Percentiles rank a stretch among this genome's conserved stretches.
Evolutionary conservation across 2,797 vertebrate species (phyloP).

Genomic region (Ctenochaetus hawaiiensis): DNA sequence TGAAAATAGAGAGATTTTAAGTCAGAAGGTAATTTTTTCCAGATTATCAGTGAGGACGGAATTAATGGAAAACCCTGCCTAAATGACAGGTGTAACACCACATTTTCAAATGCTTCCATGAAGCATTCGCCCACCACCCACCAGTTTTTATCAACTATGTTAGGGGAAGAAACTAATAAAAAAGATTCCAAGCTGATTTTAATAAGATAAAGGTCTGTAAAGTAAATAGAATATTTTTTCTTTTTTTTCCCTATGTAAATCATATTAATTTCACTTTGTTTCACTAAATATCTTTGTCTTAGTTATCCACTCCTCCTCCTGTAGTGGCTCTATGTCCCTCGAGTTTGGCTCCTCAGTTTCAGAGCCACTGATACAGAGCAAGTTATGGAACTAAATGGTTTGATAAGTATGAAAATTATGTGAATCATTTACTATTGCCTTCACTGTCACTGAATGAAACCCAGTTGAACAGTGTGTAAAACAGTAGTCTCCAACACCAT

Average conservation of each 20-base stretch:
- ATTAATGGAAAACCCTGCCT: neutral
- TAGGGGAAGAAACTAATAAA: too few relatives aligned
- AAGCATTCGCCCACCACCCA: neutral
- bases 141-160: too few relatives aligned
- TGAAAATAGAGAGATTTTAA: neutral
- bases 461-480: neutral
- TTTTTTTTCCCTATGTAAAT: too few relatives aligned
- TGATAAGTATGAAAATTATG: neutral
- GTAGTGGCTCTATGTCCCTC: too few relatives aligned
- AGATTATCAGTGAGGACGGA: neutral
- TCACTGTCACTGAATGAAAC: neutral
- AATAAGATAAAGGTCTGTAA: too few relatives aligned
- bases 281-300: too few relatives aligned
- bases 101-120: neutral
- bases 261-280: too few relatives aligned
- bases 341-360: too few relatives aligned
- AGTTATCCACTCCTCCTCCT: too few relatives aligned
- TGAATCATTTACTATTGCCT: neutral
- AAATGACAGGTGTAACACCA: neutral
- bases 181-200: too few relatives aligned
- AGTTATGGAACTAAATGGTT: neutral
- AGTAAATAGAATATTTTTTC: too few relatives aligned
- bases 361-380: too few relatives aligned
- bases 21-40: neutral
- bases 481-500: neutral